Evolutionary conservation across 2,888 invertebrate genomes (phyloP).

Genomic region (Idaea aversata): DNA sequence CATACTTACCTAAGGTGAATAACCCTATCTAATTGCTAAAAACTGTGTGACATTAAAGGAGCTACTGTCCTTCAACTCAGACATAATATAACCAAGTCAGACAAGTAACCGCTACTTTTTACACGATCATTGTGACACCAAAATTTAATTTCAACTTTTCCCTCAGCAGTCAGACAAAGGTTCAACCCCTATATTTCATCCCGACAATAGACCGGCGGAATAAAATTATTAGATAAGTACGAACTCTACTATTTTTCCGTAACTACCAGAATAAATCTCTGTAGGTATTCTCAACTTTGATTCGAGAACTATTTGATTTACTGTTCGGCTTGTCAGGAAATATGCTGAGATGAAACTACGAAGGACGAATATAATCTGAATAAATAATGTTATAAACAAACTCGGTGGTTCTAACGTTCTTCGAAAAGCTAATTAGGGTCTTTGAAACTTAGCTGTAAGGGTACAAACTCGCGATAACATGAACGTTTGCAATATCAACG

Average conservation of each 20-base stretch:
- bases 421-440: slow-evolving; percentile 9
- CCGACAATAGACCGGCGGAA: slow-evolving; percentile 23
- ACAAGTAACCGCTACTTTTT: slow-evolving; percentile 12
- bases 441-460: slow-evolving; percentile 5
- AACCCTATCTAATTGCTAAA: too few species aligned
- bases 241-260: slow-evolving; percentile 24
- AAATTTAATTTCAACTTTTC: slow-evolving; percentile 30
- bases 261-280: slow-evolving; percentile 29
- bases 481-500: slow-evolving; percentile 10
- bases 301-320: slow-evolving; percentile 31
- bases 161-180: slow-evolving; percentile 25
- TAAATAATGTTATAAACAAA: slow-evolving; percentile 1
- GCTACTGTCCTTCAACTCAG: not conserved
- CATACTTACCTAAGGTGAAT: too few species aligned
- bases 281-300: slow-evolving; percentile 28
- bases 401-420: slow-evolving; percentile 7
- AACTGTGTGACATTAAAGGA: too few species aligned
- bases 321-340: slow-evolving; percentile 20
- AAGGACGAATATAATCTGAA: slow-evolving; percentile 5
- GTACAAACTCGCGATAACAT: slow-evolving; percentile 9
- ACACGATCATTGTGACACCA: slow-evolving; percentile 17
- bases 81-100: not conserved
- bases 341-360: slow-evolving; percentile 3
- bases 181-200: slow-evolving; percentile 27
- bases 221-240: slow-evolving; percentile 24